Evolutionary conservation across 2,888 invertebrate genomes (phyloP).

Genomic region (Diaprepes abbreviatus): DNA sequence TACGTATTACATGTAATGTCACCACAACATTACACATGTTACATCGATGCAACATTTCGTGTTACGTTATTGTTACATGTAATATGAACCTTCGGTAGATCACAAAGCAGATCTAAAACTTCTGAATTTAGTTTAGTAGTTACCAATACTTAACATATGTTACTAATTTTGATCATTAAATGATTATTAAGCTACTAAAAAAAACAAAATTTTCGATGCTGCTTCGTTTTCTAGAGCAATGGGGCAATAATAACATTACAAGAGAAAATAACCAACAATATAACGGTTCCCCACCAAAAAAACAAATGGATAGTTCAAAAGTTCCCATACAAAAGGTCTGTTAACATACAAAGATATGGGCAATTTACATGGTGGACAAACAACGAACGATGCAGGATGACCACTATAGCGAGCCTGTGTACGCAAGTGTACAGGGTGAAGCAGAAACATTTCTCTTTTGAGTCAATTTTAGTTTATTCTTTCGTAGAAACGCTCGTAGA

Average conservation of each 20-base stretch:
- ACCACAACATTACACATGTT: background rate
- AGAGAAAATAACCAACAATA: conserved; percentile 6
- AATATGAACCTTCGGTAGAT: background rate
- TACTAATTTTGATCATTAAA: no score
- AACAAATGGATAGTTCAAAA: background rate
- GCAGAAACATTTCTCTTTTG: conserved; percentile 8
- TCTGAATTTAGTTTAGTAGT: no score
- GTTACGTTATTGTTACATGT: background rate
- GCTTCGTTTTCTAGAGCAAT: background rate
- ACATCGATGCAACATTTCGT: background rate
- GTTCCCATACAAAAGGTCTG: conserved; percentile 2
- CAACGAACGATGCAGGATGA: conserved; percentile 30
- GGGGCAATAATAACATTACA: background rate
- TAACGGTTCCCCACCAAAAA: background rate
- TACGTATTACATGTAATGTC: background rate
- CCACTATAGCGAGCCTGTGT: conserved; percentile 19
- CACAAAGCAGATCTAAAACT: background rate
- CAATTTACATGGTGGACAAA: conserved; percentile 37
- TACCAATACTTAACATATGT: no score
- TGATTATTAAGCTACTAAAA: no score
- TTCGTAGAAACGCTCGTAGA: background rate
- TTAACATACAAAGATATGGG: conserved; percentile 25
- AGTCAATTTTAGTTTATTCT: background rate
- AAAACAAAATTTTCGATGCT: background rate
- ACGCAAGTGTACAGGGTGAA: conserved; percentile 20